Base-by-base conservation (phyloP, 2,113 vertebrate species). In the Python bivittatus region DNA sequence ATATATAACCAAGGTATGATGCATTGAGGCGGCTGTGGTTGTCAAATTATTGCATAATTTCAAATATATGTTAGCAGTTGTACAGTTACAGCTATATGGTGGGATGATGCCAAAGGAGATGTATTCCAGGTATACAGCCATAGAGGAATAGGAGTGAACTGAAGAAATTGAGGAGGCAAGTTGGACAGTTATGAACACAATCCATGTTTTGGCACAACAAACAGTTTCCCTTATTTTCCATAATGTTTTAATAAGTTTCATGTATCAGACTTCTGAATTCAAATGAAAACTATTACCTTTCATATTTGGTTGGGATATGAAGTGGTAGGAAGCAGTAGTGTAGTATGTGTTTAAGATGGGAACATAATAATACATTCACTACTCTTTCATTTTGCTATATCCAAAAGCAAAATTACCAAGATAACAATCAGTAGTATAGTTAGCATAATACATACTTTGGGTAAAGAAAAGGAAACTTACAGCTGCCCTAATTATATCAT, bases 11-110 rank as follows among this genome's bases (percentile, higher is more conserved):
- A 96, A 90, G 93, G 95, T 96, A 93, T 96, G 96, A 95, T 96
- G 92, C 95, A 94, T 57, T 96, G 96, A 97, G 96, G 96, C 96
- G 96, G 92, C 92, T 83, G 2, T 94, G 95, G 94, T 97, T 97
- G 97, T 97, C 97, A 98, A 96, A 96, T 85, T 90, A 87, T 83
- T 87, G 96, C 91, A 25, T 94, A 94, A 94, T 97, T 95, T 97
- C 94, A 91, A 93, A 42, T 90, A 44, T 90, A 94, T 86, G 58
- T 94, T 94, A 92, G 95, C 92, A 85, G 95, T 96, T 95, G 90
- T 93, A 92, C 94, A 96, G 90, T 91, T 68, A 42, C 48, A 56
- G 64, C 92, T 72, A 88, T 91, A 42, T 13, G 0, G 92, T 90
- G 22, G 94, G 60, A 95, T 44, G 79, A 89, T 72, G 92, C 94